phyloP scores from a whole-genome alignment of 2,113 vertebrate genomes.

The Urocynchramus pylzowi region DNA sequence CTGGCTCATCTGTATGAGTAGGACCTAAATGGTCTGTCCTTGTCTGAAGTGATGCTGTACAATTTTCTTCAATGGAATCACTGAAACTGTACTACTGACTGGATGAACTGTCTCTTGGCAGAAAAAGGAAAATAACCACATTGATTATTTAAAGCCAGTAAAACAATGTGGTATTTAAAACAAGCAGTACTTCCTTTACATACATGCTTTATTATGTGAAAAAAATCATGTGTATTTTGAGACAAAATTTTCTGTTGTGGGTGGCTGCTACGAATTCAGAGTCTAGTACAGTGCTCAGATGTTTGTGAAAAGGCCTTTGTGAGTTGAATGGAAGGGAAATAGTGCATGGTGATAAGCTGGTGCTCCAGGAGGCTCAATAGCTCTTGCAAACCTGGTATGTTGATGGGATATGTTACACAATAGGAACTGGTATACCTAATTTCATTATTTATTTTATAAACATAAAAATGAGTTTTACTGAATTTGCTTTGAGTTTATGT shows the following conservation, averaged over 20 bases:
- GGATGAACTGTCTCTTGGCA: background rate
- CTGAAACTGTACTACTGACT: background rate
- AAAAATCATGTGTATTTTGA: background rate
- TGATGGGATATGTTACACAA: background rate
- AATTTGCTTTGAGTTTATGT: background rate
- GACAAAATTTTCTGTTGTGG: background rate
- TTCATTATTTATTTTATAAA: background rate
- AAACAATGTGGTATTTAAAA: background rate
- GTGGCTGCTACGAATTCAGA: background rate
- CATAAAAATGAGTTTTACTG: background rate
- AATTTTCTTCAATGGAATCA: background rate
- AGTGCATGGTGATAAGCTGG: background rate
- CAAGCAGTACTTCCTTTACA: background rate
- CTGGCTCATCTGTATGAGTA: background rate
- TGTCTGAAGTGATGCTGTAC: background rate
- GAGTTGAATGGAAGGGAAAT: background rate
- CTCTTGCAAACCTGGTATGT: background rate
- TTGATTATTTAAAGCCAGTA: background rate
- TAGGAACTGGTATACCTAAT: background rate
- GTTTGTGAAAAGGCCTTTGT: background rate
- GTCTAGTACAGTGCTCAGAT: background rate
- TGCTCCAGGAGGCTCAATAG: background rate
- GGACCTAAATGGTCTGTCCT: background rate
- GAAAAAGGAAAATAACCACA: background rate
- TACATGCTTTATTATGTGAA: background rate